Conservation (phyloP, 2,797 vertebrate species). For the Cossypha polioptera region DNA sequence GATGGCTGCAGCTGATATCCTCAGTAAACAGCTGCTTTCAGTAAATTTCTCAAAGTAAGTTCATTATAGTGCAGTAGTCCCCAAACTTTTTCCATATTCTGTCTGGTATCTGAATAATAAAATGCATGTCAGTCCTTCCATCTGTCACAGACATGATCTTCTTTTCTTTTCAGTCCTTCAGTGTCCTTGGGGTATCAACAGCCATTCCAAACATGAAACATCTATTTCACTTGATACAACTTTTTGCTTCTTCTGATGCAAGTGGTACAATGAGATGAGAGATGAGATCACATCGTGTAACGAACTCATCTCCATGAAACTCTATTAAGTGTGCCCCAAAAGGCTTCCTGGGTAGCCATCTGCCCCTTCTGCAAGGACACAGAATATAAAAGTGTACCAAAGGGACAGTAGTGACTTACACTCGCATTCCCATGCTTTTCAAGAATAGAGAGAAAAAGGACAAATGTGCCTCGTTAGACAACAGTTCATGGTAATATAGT, state of each 20-base stretch:
- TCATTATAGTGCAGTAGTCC: constrained; percentile 3
- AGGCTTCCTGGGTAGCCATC: neutral
- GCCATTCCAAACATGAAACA: neutral
- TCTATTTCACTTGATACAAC: neutral
- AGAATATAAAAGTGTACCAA: neutral
- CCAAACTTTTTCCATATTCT: constrained; percentile 10
- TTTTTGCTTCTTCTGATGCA: neutral
- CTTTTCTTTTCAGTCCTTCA: neutral
- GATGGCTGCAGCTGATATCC: constrained; percentile 50
- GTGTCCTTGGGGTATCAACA: neutral
- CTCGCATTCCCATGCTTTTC: neutral
- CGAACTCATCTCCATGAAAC: neutral
- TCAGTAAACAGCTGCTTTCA: constrained; percentile 61
- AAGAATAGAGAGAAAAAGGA: neutral
- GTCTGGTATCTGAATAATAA: neutral
- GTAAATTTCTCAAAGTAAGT: constrained; percentile 52
- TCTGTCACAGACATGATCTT: neutral
- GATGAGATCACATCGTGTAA: neutral
- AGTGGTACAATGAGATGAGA: neutral
- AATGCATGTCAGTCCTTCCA: neutral
- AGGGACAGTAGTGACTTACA: neutral
- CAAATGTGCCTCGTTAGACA: neutral
- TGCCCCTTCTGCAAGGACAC: neutral
- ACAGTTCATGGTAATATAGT: neutral
- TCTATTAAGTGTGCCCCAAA: neutral